Base-by-base conservation (phyloP, 64 coral and sea anemone species). In the Actinia tenebrosa region DNA sequence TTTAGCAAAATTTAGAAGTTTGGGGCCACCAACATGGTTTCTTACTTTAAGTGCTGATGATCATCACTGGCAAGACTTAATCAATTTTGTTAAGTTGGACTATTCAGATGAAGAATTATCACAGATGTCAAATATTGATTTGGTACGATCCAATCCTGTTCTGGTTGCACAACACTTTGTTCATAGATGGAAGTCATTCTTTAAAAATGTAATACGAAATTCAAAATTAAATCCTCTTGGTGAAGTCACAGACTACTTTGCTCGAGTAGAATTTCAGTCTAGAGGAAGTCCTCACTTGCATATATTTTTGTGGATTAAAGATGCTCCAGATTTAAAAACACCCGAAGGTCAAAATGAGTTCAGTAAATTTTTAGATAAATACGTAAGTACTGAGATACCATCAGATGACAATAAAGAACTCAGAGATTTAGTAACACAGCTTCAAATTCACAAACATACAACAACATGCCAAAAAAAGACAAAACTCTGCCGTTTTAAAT, bases 361-460 rank as follows among this genome's bases (percentile, higher is more conserved):
- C 44, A 58, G 59, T 43, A 17, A 68, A 64, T 86, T 86, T 45
- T 43, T 86, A 43, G 84, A 86, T 68, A 86, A 43, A 64, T 86
- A 71, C 43, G 60, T 86, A 37, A 68, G 23, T 20, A 64, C 56
- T 16, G 27, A 43, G 17, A 14, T 86, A 68, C 84, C 84, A 10
- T 37, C 60, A 37, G 84, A 64, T 0, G 8, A 86, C 16, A 59
- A 68, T 43, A 45, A 86, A 19, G 84, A 86, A 68, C 60, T 86
- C 27, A 68, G 43, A 44, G n/a, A 62, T 64, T 62, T 86, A 64
- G 84, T 86, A 66, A 62, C 26, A 42, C 6, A 2, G 64, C 56
- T 86, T 86, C 61, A 86, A 86, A 68, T 64, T 64, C 84, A 86
- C 64, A 66, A 86, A 17, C 84, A 64, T 14, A 64, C 61, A 17